These are phyloP conservation scores for Chaetura pelagica DNA, from an alignment of 2,113 vertebrate species.

Conservation along the genomic window DNA sequence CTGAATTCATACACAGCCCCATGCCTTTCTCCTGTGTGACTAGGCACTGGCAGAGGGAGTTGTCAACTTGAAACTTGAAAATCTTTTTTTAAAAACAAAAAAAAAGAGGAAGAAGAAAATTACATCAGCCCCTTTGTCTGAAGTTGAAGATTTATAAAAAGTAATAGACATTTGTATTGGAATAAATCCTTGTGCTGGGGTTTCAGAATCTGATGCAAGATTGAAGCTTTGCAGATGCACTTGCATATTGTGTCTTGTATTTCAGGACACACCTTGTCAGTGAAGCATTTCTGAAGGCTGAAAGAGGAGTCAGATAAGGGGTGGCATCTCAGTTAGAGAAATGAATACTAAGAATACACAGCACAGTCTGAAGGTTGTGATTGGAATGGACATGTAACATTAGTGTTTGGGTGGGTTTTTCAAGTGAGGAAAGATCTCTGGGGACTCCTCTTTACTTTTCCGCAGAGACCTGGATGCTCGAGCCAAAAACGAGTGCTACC, in stretches of 20 bases:
- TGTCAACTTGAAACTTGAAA: neutral
- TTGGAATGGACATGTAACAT: neutral
- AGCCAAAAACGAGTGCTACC: slow-evolving; percentile 94
- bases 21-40: neutral
- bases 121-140: neutral
- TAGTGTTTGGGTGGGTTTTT: neutral
- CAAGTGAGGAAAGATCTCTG: neutral
- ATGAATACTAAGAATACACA: slow-evolving; percentile 4
- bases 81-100: neutral
- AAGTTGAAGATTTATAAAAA: neutral
- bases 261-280: slow-evolving; percentile 11
- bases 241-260: neutral
- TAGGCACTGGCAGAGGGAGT: neutral
- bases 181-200: neutral
- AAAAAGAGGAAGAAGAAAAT: neutral
- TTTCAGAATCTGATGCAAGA: neutral
- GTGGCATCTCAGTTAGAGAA: slow-evolving; percentile 42
- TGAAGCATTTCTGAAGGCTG: slow-evolving; percentile 25
- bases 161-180: neutral
- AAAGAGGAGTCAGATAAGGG: slow-evolving; percentile 27
- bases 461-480: slow-evolving; percentile 92
- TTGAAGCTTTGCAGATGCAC: neutral
- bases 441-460: neutral
- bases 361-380: neutral
- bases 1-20: neutral